Base-by-base conservation (phyloP, 2,113 vertebrate species). In the Microtus richardsoni region DNA sequence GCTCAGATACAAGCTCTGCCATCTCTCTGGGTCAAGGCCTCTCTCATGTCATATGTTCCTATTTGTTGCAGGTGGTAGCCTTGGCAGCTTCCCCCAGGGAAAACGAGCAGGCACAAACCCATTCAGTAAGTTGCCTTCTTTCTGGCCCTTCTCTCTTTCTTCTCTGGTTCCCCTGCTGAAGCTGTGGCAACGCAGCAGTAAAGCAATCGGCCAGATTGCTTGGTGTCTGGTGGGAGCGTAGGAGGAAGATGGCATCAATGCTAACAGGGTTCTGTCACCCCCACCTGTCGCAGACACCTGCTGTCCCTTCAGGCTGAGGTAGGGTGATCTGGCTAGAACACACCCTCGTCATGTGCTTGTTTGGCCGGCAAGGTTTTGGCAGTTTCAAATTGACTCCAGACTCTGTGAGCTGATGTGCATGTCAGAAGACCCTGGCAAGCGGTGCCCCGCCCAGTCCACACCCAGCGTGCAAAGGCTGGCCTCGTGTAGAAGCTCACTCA, bases 21-120 rank as follows among this genome's bases (percentile, higher is more conserved):
- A n/a, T n/a, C 36, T 62, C 30, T 62, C 52, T 14, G 33, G 70
- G 79, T 77, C 70, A 75, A 66, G 70, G 70, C 36, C 41, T 9
- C 21, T 39, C 0, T 2, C 39, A 26, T 58, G 54, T 89, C 62
- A 41, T 68, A 7, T 92, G 79, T 97, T 97, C 96, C 98, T 98
- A 19, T 97, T 91, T 96, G 93, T 98, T 98, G 88, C 99, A 99
- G 99, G 99, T 96, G 98, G 98, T 54, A 98, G 97, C 97, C 98
- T 98, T 84, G 99, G 98, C 97, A 99, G 98, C 98, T 98, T 98
- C 94, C 99, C 98, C 98, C 99, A 97, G 98, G 99, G 99, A 98
- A 99, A 99, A 98, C 98, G 99, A 99, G 99, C 99, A 99, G 99
- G 99, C 98, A 98, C 99, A 98, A 99, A 99, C 97, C 98, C 99